A percentile compares a stretch with the other conserved stretches of the same genome.
These are phyloP conservation scores for Plotosus lineatus DNA, from an alignment of 2,113 vertebrate species.

Conservation along the genomic window DNA sequence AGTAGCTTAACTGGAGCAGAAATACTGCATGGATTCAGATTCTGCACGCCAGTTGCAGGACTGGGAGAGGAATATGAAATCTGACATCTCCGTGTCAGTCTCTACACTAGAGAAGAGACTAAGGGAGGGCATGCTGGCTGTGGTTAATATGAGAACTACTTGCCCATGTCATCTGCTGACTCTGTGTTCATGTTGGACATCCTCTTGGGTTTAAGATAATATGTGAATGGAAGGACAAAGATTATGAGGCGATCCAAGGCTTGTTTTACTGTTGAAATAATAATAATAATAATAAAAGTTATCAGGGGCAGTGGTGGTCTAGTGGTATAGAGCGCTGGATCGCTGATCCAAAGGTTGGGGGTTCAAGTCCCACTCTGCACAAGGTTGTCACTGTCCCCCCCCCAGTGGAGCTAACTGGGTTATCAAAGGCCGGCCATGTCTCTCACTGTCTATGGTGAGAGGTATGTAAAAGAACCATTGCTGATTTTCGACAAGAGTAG, in stretches of 20 bases:
- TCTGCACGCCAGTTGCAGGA: slow-evolving; percentile 26
- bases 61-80: slow-evolving; percentile 38
- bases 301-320: no score
- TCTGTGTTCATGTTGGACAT: not conserved
- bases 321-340: no score
- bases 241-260: not conserved
- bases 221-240: not conserved
- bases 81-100: slow-evolving; percentile 41
- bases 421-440: no score
- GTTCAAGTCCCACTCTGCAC: no score
- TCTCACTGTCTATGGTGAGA: no score
- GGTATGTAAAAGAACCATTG: no score
- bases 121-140: slow-evolving; percentile 30
- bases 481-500: no score
- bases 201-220: not conserved
- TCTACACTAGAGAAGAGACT: slow-evolving; percentile 4
- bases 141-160: slow-evolving; percentile 20
- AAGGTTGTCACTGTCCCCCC: no score
- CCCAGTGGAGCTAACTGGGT: no score
- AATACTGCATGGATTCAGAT: slow-evolving; percentile 1
- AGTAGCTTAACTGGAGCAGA: slow-evolving; percentile 5
- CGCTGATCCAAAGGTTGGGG: no score
- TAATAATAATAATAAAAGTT: no score
- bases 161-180: not conserved
- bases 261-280: not conserved